These are phyloP conservation scores for Drosophila siamana DNA, from an alignment of 2,888 invertebrate genomes.

Conservation along the genomic window DNA sequence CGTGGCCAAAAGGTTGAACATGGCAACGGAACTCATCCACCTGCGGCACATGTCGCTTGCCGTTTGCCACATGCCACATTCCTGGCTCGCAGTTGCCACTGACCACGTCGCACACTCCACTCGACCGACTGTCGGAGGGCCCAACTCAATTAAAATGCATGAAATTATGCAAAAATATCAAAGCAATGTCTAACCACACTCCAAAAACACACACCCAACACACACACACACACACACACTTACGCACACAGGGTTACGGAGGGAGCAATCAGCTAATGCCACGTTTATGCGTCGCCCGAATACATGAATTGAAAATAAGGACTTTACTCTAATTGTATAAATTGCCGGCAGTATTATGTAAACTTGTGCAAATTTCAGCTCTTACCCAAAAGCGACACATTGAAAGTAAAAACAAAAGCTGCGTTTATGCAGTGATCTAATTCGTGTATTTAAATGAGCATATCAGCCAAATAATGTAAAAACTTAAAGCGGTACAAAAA, in stretches of 20 bases:
- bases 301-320: neutral
- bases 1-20: constrained; percentile 60
- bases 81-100: constrained; percentile 11
- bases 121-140: neutral
- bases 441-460: neutral
- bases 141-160: constrained; percentile 73
- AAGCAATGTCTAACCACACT: constrained; percentile 30
- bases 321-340: neutral
- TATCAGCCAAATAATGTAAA: no score
- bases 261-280: constrained; percentile 6
- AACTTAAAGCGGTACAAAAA: no score
- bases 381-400: no score
- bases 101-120: constrained; percentile 1
- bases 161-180: constrained; percentile 73
- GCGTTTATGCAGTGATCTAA: neutral
- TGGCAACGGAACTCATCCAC: constrained; percentile 14
- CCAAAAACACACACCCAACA: constrained; percentile 11
- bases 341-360: neutral
- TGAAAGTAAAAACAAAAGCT: neutral
- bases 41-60: constrained; percentile 14
- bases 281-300: constrained; percentile 18
- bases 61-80: neutral
- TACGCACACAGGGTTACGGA: constrained; percentile 10
- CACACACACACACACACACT: constrained; percentile 11
- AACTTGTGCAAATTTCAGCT: neutral